Evolutionary conservation across 1,140 invertebrate species (phyloP), one percentile per base, ranked within the genome.

Genomic region (Meloidogyne hapla): DNA sequence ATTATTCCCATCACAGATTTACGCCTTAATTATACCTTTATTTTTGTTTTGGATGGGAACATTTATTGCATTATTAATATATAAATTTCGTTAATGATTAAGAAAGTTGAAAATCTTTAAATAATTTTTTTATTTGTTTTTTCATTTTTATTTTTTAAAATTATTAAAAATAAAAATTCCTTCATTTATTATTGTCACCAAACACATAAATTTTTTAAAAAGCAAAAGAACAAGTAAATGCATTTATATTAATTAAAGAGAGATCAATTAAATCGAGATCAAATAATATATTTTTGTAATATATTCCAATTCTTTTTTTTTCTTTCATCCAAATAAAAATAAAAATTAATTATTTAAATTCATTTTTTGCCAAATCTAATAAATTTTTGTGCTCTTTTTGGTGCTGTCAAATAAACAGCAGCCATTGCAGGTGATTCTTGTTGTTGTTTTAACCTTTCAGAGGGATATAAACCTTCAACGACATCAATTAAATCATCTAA

Each of bases 331-430:
- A 38, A 38, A 38, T 4, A 38, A 38, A 38, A 38, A 38, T 38
- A 38, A 38, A 4, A 4, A 38, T 45, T 45, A 15, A 15, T 15
- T 26, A n/a, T 69, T 42, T 15, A 33, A 33, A 33, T 33, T 33
- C 33, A 13, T 18, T 63, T 69, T 76, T 65, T 61, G 56, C 76
- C 76, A 56, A 77, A 77, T 67, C 76, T 38, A 26, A 77, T 77
- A 63, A 77, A 77, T 61, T 77, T 77, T 33, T 77, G 76, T 40
- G 70, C 76, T 42, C 76, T 38, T 42, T 77, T 77, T 28, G 76
- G 76, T 25, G 71, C 62, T 67, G 74, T 23, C 23, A 74, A 18
- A 23, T n/a, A 70, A 42, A 70, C 28, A 48, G 40, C 15, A 23
- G 40, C 10, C 18, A 38, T 12, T 28, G 40, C 4, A 33, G 33